Base-by-base conservation (phyloP, 2,113 vertebrate genomes). In the Leuciscus idus region DNA sequence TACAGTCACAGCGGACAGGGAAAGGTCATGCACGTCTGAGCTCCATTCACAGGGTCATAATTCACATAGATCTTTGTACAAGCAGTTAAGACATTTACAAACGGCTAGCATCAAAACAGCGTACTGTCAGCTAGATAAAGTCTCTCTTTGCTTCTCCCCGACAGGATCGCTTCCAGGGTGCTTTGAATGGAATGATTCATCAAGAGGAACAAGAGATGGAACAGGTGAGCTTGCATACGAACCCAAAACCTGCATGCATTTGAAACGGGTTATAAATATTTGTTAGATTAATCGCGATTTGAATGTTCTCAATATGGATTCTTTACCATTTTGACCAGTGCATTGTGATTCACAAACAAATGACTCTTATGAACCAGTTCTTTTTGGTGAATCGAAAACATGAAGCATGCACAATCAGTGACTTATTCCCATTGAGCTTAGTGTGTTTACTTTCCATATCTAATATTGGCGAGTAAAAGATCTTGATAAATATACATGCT, bases 121-220 rank as follows among this genome's bases (percentile, higher is more conserved):
- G 6, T n/a, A 26, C 6, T 17, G 66, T n/a, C 76, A 52, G 19
- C 46, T 50, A 36, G 21, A 57, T 82, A 5, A 17, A 61, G 10
- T 36, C 46, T 78, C 57, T 36, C 36, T 76, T 43, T 70, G 19
- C 12, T 74, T 70, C 15, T 91, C 0, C 87, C 66, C 85, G 89
- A 50, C 91, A 98, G 96, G 99, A 96, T 59, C 97, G 98, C 50
- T 97, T 99, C 90, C 98, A 99, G 91, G 96, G 97, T 0, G 94
- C 97, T 91, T 91, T 99, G 91, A 96, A 98, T 92, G 97, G 98
- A 82, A 98, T 99, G 89, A 96, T 97, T 86, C 97, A 97, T 89
- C 97, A 99, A 85, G 98, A 99, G 90, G 97, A 98, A 79, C 92
- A 95, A 62, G 97, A 99, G 93, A 98, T 98, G 91, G 97, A 98